Percentiles rank a stretch among this genome's conserved stretches.
Evolutionary conservation across 2,888 invertebrate genomes (phyloP).

Genomic region (Diaphora mendica): DNA sequence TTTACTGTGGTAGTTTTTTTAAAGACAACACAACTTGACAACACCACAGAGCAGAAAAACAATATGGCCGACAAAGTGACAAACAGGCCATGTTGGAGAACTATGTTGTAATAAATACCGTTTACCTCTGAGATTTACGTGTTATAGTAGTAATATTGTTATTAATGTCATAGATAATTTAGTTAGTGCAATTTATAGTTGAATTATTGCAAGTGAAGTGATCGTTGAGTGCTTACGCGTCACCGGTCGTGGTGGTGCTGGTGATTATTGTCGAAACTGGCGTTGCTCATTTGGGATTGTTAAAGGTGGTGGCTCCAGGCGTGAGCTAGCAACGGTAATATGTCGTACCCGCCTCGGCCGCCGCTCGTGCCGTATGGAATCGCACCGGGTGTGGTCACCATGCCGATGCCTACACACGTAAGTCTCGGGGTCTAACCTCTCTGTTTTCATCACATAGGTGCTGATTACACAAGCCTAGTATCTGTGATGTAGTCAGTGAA

Average conservation of each 20-base stretch:
- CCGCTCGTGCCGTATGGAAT: conserved; percentile 92
- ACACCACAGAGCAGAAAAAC: conserved; percentile 23
- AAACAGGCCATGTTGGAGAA: conserved; percentile 48
- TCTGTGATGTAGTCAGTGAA: background rate
- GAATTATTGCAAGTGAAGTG: conserved; percentile 19
- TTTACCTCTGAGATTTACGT: conserved; percentile 29
- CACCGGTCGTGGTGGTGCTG: conserved; percentile 45
- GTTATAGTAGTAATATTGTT: conserved; percentile 24
- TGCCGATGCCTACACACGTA: conserved; percentile 92
- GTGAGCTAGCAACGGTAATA: conserved; percentile 64
- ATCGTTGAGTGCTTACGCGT: conserved; percentile 51
- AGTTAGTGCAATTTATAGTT: conserved; percentile 21
- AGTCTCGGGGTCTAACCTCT: conserved; percentile 70
- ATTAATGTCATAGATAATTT: conserved; percentile 22
- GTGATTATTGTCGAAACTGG: conserved; percentile 35
- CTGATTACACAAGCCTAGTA: background rate
- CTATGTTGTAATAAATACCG: conserved; percentile 32
- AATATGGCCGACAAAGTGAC: conserved; percentile 49
- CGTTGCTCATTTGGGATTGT: conserved; percentile 27
- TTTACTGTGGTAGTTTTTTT: no score
- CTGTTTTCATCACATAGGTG: conserved; percentile 20
- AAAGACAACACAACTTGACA: no score
- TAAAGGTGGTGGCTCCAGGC: conserved; percentile 22
- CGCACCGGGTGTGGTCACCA: conserved; percentile 91
- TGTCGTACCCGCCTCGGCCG: conserved; percentile 96